Base-by-base conservation (phyloP, 1,140 invertebrate genomes). In the Drosophila funebris region DNA sequence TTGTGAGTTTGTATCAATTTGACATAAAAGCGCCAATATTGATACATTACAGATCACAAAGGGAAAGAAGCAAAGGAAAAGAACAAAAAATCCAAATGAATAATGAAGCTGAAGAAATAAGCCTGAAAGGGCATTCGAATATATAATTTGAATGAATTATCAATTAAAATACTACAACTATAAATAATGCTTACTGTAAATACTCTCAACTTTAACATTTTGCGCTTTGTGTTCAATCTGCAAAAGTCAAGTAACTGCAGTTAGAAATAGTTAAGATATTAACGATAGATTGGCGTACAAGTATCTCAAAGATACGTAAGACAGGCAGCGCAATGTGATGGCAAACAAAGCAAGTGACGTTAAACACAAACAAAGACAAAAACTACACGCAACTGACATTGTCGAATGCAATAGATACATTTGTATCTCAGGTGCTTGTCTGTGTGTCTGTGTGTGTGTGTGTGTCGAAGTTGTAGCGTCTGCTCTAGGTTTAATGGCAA, bases 401-500 rank as follows among this genome's bases (percentile, higher is more conserved):
- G 53, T 58, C 66, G 64, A 43, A 56, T 36, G 60, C 81, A 22
- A 22, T 24, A 82, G 74, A 85, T 82, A 81, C 78, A 74, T 74
- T 75, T 75, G 79, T 83, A 75, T 66, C 71, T 71, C 31, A 22
- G 43, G n/a, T 61, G 48, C 39, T 39, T 39, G 52, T 54, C 54
- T 54, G 43, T 61, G 63, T 62, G 75, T 54, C 63, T 68, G 44
- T 60, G 37, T 60, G 44, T 64, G 31, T 50, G 29, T 57, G 60
- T 67, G 61, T 77, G 63, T 64, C 27, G 27, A 58, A 50, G 9
- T 44, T 50, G 36, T 33, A 53, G 62, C 77, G 82, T 88, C 78
- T 85, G 82, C 83, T 75, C 61, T 71, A 73, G 69, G 69, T 79
- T 79, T 88, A 88, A 88, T 88, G 78, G 83, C 78, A 88, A 88